Percentiles rank a stretch among this genome's conserved stretches.
Evolutionary conservation across 2,888 invertebrate species (phyloP).

Genomic region (Drosophila acutilabella): DNA sequence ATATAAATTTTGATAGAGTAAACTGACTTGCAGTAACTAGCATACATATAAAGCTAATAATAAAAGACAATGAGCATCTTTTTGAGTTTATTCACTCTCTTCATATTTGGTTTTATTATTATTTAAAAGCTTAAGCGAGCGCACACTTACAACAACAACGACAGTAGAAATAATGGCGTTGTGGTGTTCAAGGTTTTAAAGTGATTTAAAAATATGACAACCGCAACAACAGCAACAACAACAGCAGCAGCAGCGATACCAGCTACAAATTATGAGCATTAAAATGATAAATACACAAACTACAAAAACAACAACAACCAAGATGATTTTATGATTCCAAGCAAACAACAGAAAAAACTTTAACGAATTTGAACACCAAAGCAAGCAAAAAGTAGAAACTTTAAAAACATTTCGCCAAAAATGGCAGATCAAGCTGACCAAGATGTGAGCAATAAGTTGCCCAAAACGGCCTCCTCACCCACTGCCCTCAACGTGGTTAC

Average conservation of each 20-base stretch:
- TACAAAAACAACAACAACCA: constrained; percentile 31
- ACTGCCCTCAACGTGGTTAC: constrained; percentile 60
- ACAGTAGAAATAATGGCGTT: constrained; percentile 47
- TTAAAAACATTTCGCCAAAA: constrained; percentile 16
- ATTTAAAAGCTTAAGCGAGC: constrained; percentile 48
- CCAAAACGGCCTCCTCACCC: constrained; percentile 69
- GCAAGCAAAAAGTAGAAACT: constrained; percentile 2
- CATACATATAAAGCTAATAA: constrained; percentile 12
- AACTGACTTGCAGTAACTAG: not conserved
- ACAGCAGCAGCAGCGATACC: constrained; percentile 42
- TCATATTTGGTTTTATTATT: constrained; percentile 55
- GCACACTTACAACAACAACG: constrained; percentile 32
- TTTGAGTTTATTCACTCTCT: constrained; percentile 18
- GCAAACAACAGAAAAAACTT: constrained; percentile 13
- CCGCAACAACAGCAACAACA: constrained; percentile 41
- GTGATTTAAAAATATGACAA: constrained; percentile 74
- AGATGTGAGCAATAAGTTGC: constrained; percentile 41
- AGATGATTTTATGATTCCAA: not conserved
- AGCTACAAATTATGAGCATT: constrained; percentile 65
- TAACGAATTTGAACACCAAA: constrained; percentile 34
- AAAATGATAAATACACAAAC: constrained; percentile 65
- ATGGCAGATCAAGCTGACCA: constrained; percentile 49
- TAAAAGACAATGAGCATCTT: constrained; percentile 17
- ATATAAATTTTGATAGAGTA: constrained; percentile 3
- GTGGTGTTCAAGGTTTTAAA: constrained; percentile 64